Conservation (phyloP, 2,113 vertebrate genomes). For the Astur gentilis region DNA sequence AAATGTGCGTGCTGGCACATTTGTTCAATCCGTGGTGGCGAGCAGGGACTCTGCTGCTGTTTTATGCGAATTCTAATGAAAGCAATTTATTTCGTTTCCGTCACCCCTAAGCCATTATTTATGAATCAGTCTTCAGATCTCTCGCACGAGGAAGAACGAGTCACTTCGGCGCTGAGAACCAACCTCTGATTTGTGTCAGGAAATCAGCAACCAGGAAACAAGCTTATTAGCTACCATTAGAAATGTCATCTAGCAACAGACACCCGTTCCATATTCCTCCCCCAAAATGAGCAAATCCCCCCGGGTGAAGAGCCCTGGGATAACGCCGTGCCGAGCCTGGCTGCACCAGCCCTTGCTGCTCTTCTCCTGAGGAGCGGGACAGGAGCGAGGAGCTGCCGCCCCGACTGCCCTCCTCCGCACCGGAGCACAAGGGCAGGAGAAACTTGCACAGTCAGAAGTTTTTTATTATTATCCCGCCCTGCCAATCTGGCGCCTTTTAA, state of each 20-base stretch:
- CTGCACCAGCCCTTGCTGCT: background rate
- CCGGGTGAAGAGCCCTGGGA: background rate
- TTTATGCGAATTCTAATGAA: constrained; percentile 49
- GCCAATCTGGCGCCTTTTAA: constrained; percentile 7
- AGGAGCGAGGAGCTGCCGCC: background rate
- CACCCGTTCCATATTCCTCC: background rate
- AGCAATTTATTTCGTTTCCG: background rate
- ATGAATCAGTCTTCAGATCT: constrained; percentile 20
- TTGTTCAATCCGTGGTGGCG: background rate
- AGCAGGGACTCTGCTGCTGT: constrained; percentile 9
- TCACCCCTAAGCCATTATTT: constrained; percentile 9
- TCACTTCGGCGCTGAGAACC: background rate
- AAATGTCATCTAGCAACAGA: background rate
- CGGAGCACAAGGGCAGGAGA: background rate
- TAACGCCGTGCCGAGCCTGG: background rate
- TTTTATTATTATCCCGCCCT: background rate
- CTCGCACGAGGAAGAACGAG: background rate
- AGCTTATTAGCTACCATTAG: background rate
- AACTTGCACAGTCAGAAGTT: constrained; percentile 19
- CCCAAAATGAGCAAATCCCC: background rate
- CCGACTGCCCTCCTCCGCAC: background rate
- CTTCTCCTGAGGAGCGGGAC: background rate
- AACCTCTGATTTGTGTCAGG: background rate
- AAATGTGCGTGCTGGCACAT: background rate
- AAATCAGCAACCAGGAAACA: constrained; percentile 19